These are phyloP conservation scores for Diploscapter pachys DNA, from an alignment of 1,140 invertebrate species.

Conservation along the genomic window DNA sequence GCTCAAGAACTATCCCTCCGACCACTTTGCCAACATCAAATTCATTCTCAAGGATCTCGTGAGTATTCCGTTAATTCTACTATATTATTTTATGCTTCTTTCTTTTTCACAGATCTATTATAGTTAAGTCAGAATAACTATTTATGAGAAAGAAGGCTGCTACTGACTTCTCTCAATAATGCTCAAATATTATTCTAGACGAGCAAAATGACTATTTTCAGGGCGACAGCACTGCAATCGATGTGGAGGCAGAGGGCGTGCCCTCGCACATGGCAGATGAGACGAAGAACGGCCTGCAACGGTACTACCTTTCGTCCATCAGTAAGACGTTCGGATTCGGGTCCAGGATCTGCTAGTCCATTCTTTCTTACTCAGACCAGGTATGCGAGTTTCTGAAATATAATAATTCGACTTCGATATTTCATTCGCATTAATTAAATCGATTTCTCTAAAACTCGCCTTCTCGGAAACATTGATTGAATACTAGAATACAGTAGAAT, in stretches of 20 bases:
- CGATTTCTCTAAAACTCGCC: too few relatives aligned
- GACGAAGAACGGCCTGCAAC: slow-evolving; percentile 61
- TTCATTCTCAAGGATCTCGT: slow-evolving; percentile 47
- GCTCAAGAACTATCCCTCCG: slow-evolving; percentile 86
- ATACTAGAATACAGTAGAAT: too few relatives aligned
- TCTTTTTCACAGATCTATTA: slow-evolving; percentile 18
- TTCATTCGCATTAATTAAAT: too few relatives aligned
- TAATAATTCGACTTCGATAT: too few relatives aligned
- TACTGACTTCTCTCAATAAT: neutral
- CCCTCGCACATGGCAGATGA: slow-evolving; percentile 45
- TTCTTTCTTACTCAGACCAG: too few relatives aligned
- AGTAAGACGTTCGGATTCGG: slow-evolving; percentile 62
- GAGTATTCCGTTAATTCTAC: neutral
- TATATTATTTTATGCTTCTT: slow-evolving; percentile 10
- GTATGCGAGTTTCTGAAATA: too few relatives aligned
- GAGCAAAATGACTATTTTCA: slow-evolving; percentile 22
- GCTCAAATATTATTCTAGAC: neutral
- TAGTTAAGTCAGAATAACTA: slow-evolving; percentile 18
- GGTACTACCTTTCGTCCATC: slow-evolving; percentile 63
- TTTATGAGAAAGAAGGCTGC: slow-evolving; percentile 2
- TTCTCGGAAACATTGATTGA: too few relatives aligned
- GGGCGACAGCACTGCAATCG: slow-evolving; percentile 51
- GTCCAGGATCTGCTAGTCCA: slow-evolving; percentile 1
- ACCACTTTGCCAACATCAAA: slow-evolving; percentile 80
- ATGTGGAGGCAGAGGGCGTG: slow-evolving; percentile 42